Evolutionary conservation across 2,888 invertebrate genomes (phyloP), one percentile per base, ranked within the genome.

Genomic region (Eupithecia dodoneata): DNA sequence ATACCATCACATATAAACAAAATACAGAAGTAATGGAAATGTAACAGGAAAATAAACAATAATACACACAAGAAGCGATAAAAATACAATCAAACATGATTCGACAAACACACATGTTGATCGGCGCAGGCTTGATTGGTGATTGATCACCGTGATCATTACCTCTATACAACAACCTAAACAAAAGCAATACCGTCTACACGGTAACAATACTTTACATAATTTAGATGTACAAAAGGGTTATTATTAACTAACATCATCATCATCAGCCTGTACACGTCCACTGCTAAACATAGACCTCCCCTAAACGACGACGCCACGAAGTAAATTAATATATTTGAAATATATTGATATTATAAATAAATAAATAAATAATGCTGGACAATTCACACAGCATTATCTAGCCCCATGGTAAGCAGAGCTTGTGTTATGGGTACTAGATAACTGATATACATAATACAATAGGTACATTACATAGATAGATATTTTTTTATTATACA

Each of bases 91-190:
- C 76, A 30, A 79, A 74, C 67, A 75, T 71, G 75, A 71, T 65
- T 75, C 71, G 49, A 72, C 76, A 72, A 74, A 52, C 72, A 75
- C 70, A 76, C 66, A 71, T 69, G 73, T 72, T 78, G 76, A 76
- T 74, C 72, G 66, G 72, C 59, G 72, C 44, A 55, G n/a, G 47
- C 18, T 44, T 7, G 12, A 71, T n/a, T n/a, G n/a, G n/a, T 79
- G 76, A 79, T 79, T 76, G 76, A 76, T 79, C 72, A 72, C 72
- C 63, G 44, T 59, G 70, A 75, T 75, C 75, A 74, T 71, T 52
- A n/a, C n/a, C n/a, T n/a, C n/a, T n/a, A 65, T 70, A 63, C 76
- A 77, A 72, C 49, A 63, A 72, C 49, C 73, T 63, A 72, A 75
- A 72, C 69, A 81, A 77, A 71, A 45, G 76, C 72, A 67, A 55